Evolutionary conservation across 2,113 vertebrate species (phyloP), one percentile per base, ranked within the genome.

Genomic region (Pollachius pollachius): DNA sequence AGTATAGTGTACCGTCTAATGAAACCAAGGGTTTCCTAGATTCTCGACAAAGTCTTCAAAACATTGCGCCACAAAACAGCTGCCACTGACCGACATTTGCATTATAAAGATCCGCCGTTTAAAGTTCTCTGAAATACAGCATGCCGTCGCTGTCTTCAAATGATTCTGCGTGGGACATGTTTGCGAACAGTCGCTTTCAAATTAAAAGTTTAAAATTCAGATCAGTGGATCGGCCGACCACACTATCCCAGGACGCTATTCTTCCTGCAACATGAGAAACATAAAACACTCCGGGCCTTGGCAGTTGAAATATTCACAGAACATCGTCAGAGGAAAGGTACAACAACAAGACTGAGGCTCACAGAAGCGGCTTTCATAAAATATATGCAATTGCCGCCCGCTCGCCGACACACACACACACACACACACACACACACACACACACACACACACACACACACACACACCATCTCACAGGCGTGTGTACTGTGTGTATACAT

Each of bases 1-100:
- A 71, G 21, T 67, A 58, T 62, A 34, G 71, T 69, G 15, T 60
- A 65, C 66, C 63, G 68, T 67, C 52, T 73, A 73, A 75, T 75
- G 52, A 73, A 69, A 71, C 18, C 68, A 61, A 67, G 64, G 27
- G 12, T 48, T 48, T 48, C 19, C 9, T 19, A 9, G 56, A 57
- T 56, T 17, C 21, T 27, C 52, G n/a, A 58, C 17, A 65, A 75
- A 73, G 58, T 67, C 56, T 25, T 69, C 21, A 74, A 72, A 81
- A 76, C 52, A 76, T 52, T 61, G 57, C 52, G 72, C 27, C 41
- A 54, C 67, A 74, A 41, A 15, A 52, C 48, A 56, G 65, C 54
- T 52, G 62, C 48, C 12, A 17, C 19, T 66, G 48, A 21, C 4
- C 64, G 52, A 41, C 19, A 37, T 65, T 34, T 52, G 41, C 64